Base-by-base conservation (phyloP, 2,113 vertebrate genomes). In the Brachyhypopomus occidentalis region DNA sequence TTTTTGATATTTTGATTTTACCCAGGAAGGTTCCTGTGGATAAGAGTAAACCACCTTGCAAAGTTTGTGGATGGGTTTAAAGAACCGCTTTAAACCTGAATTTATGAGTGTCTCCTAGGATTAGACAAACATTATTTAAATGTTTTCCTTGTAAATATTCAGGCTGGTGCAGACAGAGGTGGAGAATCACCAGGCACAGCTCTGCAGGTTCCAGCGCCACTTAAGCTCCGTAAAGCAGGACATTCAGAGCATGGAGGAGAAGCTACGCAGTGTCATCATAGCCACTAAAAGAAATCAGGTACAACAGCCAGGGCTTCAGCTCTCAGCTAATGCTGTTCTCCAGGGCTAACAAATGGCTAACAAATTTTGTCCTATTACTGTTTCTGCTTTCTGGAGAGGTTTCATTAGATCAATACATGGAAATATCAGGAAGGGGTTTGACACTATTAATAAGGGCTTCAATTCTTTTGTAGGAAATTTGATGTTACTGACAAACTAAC, bases 261-360 rank as follows among this genome's bases (percentile, higher is more conserved):
- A 87, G 72, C 86, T 94, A 74, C 84, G 20, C 56, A 59, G 52
- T 62, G 88, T 91, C 86, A 90, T 86, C 6, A 83, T 36, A 20
- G 88, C 88, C 71, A 90, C 88, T 60, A 95, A 93, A 87, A 89
- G 91, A 0, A 84, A 94, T 23, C 92, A 95, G 94, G 95, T 95
- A 91, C 84, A 72, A 12, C n/a, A 17, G 23, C 55, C n/a, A 30
- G 9, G n/a, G 36, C 56, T 19, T 14, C 9, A 70, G 8, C 16
- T 20, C 52, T 64, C 23, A 27, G 8, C 19, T 30, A 60, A 60
- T 60, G 58, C 58, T 60, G 45, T 52, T 52, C 45, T 52, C 45
- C 45, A 56, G 16, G 45, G 45, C 9, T 52, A 14, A 52, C 58
- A 52, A 11, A 30, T 4, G 45, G 45, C 9, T 52, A 14, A 52